Evolutionary conservation across 1,140 invertebrate genomes (phyloP).

Genomic region (Oncopodura yosiiana): DNA sequence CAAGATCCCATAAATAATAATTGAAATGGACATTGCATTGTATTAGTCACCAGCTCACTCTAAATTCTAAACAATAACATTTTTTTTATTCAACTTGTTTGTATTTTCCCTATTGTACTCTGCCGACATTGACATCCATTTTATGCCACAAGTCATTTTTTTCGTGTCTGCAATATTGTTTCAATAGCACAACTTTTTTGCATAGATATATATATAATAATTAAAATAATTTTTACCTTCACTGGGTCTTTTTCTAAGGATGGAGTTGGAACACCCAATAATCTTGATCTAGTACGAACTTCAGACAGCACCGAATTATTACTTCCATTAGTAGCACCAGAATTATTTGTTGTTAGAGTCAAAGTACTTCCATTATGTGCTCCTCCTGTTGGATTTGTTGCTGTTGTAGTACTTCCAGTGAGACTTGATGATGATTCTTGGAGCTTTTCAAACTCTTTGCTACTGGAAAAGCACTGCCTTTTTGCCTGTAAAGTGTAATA

Average conservation of each 20-base stretch:
- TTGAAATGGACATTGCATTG: too few relatives aligned
- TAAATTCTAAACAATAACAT: too few relatives aligned
- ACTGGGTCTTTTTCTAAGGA: constrained; percentile 58
- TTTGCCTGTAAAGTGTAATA: constrained; percentile 57
- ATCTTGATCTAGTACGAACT: constrained; percentile 29
- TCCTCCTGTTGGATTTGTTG: constrained; percentile 5
- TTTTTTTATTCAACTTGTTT: too few relatives aligned
- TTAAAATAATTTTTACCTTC: constrained; percentile 41
- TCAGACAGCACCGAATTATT: constrained; percentile 29
- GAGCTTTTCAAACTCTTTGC: constrained; percentile 76
- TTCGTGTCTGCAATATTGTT: too few relatives aligned
- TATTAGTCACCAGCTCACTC: too few relatives aligned
- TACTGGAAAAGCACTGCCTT: constrained; percentile 68
- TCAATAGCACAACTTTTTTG: too few relatives aligned
- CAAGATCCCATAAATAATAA: too few relatives aligned
- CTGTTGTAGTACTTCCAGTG: constrained; percentile 36
- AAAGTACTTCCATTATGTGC: neutral
- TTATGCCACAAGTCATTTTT: too few relatives aligned
- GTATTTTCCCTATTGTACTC: too few relatives aligned
- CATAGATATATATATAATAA: neutral
- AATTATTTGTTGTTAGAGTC: constrained; percentile 2
- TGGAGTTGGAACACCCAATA: constrained; percentile 38
- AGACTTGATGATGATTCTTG: constrained; percentile 53
- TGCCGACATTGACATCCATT: too few relatives aligned
- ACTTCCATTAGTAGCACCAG: constrained; percentile 5